Base-by-base conservation (phyloP, 2,113 vertebrate genomes). In the Heliornis fulica region DNA sequence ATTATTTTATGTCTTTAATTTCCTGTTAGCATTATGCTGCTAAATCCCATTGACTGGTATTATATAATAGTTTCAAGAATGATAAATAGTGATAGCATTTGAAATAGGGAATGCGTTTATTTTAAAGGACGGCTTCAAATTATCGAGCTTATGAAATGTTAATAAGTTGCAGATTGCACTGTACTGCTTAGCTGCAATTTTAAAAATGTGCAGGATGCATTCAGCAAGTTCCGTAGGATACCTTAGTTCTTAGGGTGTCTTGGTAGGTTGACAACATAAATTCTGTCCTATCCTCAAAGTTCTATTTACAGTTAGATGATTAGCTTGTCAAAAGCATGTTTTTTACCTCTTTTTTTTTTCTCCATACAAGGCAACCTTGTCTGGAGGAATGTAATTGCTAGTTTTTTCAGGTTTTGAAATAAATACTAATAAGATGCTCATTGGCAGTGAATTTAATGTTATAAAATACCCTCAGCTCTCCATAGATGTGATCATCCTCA, bases 391-490 rank as follows among this genome's bases (percentile, higher is more conserved):
- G 64, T 69, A 12, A 22, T 29, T 94, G 29, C 22, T 59, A 94
- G 10, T 36, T 91, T 85, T 92, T 83, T 71, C 57, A 78, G 22
- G 29, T 59, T 14, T 64, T 51, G 50, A 93, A 83, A 64, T 89
- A 91, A 96, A 87, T 68, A 76, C 56, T 94, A 64, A 71, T 15
- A 64, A 72, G 95, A 84, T 75, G 20, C 13, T 96, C 7, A 48
- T 83, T 96, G 96, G 74, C 41, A 87, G 31, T 91, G 72, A 88
- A 77, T 84, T 83, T 41, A 87, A 22, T 92, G 65, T 83, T 94
- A 19, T 64, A 41, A 96, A 90, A 90, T 53, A 63, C 9, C 38
- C 46, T 53, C 66, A 95, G 7, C 48, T 87, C 38, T 48, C 6
- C 63, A 17, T 36, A 75, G 78, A 12, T 32, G 19, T 50, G 22